Conservation (phyloP, 23 tunicate species). For the Ascidia mentula region DNA sequence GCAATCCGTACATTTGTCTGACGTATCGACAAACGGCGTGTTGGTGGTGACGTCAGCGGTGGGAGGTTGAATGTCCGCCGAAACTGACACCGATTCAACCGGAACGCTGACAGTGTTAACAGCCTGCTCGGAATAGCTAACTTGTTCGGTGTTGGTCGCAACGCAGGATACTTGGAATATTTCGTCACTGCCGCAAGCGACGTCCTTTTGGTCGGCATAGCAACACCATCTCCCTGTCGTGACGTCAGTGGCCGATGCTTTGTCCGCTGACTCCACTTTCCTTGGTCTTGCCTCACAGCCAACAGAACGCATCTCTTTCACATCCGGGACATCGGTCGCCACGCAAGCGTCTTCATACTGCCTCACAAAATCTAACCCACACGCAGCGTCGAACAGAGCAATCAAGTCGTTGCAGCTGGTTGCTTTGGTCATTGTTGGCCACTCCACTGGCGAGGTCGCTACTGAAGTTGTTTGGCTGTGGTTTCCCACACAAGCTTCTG, state of each 20-base stretch:
- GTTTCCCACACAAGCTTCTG: neutral
- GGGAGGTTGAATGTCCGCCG: conserved; percentile 26
- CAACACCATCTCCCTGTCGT: conserved; percentile 35
- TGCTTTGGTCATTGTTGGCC: neutral
- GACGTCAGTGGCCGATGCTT: conserved; percentile 12
- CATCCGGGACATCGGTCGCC: neutral
- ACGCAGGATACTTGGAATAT: neutral
- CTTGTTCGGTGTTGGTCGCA: conserved; percentile 2
- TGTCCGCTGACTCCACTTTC: neutral
- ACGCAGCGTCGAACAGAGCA: neutral
- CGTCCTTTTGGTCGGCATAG: conserved; percentile 11
- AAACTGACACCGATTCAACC: neutral
- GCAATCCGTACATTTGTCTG: conserved; percentile 25
- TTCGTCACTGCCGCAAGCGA: conserved; percentile 18
- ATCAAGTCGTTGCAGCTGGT: conserved; percentile 32
- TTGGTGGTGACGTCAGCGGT: conserved; percentile 10
- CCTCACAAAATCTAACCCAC: conserved; percentile 8
- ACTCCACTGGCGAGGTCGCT: neutral
- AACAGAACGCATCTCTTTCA: neutral
- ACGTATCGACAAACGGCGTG: conserved; percentile 17
- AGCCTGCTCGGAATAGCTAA: neutral
- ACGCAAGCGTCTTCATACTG: conserved; percentile 12
- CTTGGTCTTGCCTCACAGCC: neutral
- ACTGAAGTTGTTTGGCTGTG: neutral
- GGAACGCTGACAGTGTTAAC: conserved; percentile 1